Evolutionary conservation across 2,888 invertebrate species (phyloP).

Genomic region (Andrena haemorrhoa): DNA sequence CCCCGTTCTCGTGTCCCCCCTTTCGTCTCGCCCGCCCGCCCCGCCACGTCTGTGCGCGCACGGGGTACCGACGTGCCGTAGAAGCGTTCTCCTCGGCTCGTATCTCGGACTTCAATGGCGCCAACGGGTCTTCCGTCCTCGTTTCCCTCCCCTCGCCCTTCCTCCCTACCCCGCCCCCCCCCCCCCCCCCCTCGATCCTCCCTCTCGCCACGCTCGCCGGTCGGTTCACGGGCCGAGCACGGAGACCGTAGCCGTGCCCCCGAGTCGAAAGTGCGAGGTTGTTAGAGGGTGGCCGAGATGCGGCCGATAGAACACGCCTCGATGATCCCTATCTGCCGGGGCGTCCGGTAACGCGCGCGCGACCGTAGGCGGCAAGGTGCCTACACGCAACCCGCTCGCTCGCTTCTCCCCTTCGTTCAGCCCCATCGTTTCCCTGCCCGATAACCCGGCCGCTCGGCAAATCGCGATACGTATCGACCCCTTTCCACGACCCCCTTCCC

Average conservation of each 20-base stretch:
- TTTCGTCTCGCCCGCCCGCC: conserved; percentile 50
- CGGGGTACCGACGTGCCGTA: conserved; percentile 64
- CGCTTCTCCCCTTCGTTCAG: conserved; percentile 41
- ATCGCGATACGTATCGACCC: conserved; percentile 82
- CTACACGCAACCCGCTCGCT: conserved; percentile 63
- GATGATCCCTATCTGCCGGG: conserved; percentile 80
- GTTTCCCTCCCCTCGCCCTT: conserved; percentile 39
- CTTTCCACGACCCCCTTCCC: conserved; percentile 70
- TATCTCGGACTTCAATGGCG: conserved; percentile 69
- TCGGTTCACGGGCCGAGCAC: conserved; percentile 60
- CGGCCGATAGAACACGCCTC: conserved; percentile 82
- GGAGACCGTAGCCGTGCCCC: conserved; percentile 33
- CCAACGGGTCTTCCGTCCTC: conserved; percentile 73
- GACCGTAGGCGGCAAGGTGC: conserved; percentile 64
- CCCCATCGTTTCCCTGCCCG: conserved; percentile 63
- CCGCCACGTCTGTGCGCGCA: conserved; percentile 57
- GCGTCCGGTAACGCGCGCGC: conserved; percentile 66
- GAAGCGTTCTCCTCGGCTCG: conserved; percentile 63
- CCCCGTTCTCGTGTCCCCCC: conserved; percentile 63
- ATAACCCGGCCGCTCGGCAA: conserved; percentile 78
- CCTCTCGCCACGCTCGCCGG: conserved; percentile 42
- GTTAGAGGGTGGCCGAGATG: conserved; percentile 80
- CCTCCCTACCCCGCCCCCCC: conserved; percentile 18
- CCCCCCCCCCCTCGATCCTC: conserved; percentile 23
- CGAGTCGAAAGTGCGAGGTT: conserved; percentile 67